Conservation (phyloP, 2,888 invertebrate species). For the Orthosia incerta region DNA sequence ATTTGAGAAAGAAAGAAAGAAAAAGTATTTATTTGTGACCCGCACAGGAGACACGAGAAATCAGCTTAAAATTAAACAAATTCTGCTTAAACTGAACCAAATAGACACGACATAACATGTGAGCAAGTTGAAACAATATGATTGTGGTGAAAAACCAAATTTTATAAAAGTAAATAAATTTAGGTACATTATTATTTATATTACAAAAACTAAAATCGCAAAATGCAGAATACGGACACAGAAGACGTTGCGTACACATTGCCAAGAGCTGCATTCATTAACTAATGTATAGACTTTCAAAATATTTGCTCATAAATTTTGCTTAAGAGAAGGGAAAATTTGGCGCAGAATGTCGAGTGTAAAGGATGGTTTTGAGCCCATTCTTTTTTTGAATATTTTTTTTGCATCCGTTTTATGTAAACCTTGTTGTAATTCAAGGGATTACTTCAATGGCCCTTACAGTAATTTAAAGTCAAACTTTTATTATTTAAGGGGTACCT, state of each 20-base stretch:
- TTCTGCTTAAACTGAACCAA: not conserved
- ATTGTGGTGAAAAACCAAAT: too few species aligned
- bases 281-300: slow-evolving; percentile 90
- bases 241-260: slow-evolving; percentile 82
- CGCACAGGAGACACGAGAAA: too few species aligned
- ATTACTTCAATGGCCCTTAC: slow-evolving; percentile 33
- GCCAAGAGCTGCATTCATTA: slow-evolving; percentile 89
- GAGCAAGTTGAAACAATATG: too few species aligned
- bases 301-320: slow-evolving; percentile 90
- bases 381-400: slow-evolving; percentile 66
- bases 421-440: slow-evolving; percentile 8
- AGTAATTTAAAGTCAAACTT: not conserved
- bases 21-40: too few species aligned
- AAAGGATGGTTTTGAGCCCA: slow-evolving; percentile 74
- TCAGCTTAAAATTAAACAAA: too few species aligned
- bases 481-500: not conserved
- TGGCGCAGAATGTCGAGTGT: slow-evolving; percentile 70
- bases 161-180: not conserved
- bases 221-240: slow-evolving; percentile 77
- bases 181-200: not conserved
- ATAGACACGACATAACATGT: not conserved
- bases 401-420: slow-evolving; percentile 2
- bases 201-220: slow-evolving; percentile 15
- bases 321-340: slow-evolving; percentile 81
- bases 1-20: too few species aligned